Conservation (phyloP, 2,888 invertebrate genomes). For the Trichopoda pennipes region DNA sequence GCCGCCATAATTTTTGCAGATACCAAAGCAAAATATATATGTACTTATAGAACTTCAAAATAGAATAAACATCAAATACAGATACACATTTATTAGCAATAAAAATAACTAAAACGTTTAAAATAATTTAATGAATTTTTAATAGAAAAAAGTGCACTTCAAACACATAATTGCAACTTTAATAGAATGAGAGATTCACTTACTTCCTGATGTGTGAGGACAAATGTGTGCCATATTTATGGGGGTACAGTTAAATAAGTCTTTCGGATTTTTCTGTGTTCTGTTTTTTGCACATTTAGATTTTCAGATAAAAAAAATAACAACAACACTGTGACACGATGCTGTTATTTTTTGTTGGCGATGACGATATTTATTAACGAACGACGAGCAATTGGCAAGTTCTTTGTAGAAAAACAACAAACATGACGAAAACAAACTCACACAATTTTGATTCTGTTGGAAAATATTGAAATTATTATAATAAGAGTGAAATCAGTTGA, state of each 20-base stretch:
- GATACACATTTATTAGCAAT: background rate
- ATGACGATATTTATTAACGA: conserved; percentile 46
- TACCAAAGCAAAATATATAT: no score
- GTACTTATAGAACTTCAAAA: conserved; percentile 11
- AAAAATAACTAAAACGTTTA: conserved; percentile 17
- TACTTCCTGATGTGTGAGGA: conserved; percentile 6
- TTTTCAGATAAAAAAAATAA: conserved; percentile 21
- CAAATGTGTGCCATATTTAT: conserved; percentile 27
- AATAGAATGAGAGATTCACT: conserved; percentile 47
- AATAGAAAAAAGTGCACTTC: background rate
- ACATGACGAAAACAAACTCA: conserved; percentile 31
- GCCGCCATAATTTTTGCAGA: no score
- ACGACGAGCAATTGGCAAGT: conserved; percentile 43
- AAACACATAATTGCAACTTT: background rate
- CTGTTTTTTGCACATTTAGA: background rate
- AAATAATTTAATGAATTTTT: conserved; percentile 24
- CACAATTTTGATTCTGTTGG: conserved; percentile 24
- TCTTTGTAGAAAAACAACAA: conserved; percentile 34
- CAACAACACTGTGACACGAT: conserved; percentile 4
- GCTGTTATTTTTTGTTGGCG: background rate
- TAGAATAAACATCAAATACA: conserved; percentile 10
- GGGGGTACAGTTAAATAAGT: conserved; percentile 9
- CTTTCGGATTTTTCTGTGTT: background rate
- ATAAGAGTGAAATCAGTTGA: conserved; percentile 68
- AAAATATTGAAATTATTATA: conserved; percentile 60